phyloP scores from a whole-genome alignment of 1,140 invertebrate genomes.

The Zaprionus davidi region DNA sequence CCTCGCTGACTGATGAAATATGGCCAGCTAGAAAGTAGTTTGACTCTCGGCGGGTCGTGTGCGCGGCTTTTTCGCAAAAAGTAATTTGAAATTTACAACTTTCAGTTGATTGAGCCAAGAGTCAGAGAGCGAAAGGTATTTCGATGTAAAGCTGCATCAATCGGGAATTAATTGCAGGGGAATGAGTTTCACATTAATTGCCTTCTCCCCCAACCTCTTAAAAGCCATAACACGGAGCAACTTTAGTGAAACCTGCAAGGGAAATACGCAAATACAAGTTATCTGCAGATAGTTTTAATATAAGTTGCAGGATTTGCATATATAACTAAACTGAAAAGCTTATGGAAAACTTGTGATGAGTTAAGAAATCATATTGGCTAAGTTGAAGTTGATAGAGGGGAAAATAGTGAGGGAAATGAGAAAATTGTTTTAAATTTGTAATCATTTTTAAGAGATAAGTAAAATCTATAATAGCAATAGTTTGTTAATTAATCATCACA shows the following conservation, averaged over 20 bases:
- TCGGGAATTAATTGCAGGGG: conserved; percentile 29
- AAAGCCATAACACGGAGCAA: not conserved
- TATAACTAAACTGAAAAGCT: not conserved
- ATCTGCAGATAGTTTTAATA: not conserved
- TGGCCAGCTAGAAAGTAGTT: conserved; percentile 42
- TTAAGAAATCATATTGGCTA: not conserved
- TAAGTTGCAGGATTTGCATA: not conserved
- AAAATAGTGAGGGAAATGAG: no score
- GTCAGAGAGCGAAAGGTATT: conserved; percentile 13
- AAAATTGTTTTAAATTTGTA: no score
- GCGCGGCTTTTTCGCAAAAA: conserved; percentile 20
- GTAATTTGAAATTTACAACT: conserved; percentile 57
- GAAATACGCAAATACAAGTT: not conserved
- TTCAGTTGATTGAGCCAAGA: conserved; percentile 49
- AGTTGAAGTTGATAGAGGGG: not conserved
- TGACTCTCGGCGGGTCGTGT: conserved; percentile 7
- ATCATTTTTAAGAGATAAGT: no score
- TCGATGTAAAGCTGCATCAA: conserved; percentile 16
- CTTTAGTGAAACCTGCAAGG: not conserved
- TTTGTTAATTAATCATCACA: no score
- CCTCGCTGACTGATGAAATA: conserved; percentile 44
- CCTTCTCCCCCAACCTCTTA: not conserved
- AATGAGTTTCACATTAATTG: conserved; percentile 34
- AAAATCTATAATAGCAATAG: no score
- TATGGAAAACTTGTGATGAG: not conserved